These are phyloP conservation scores for Syrista parreyssii DNA, from an alignment of 2,888 invertebrate genomes.

Conservation along the genomic window DNA sequence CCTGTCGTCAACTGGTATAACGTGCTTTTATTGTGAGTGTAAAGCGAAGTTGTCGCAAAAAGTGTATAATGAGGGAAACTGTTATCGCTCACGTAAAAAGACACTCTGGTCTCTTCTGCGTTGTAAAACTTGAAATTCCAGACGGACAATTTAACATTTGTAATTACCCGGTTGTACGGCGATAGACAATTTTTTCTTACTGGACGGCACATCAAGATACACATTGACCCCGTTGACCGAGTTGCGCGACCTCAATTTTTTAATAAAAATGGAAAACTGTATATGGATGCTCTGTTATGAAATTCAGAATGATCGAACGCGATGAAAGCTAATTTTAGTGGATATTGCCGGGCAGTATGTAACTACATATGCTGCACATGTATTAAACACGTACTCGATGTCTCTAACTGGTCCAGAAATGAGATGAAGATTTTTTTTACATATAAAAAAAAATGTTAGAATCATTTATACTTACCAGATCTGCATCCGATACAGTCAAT, in stretches of 20 bases:
- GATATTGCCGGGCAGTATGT: not conserved
- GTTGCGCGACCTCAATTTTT: not conserved
- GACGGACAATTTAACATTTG: not conserved
- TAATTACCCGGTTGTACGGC: not conserved
- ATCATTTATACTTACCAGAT: constrained; percentile 76
- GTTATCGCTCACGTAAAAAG: not conserved
- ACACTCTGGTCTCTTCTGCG: not conserved
- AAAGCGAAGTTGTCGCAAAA: not conserved
- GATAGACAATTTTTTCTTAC: not conserved
- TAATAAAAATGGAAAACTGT: not conserved
- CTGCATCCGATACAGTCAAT: constrained; percentile 84
- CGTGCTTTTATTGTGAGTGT: not conserved
- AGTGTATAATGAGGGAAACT: not conserved
- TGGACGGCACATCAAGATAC: not conserved
- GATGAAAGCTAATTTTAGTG: not conserved
- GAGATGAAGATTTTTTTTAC: too few species aligned
- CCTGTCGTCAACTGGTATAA: not conserved
- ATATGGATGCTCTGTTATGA: not conserved
- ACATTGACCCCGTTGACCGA: not conserved
- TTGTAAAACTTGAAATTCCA: not conserved
- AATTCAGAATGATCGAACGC: not conserved
- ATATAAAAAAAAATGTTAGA: too few species aligned
- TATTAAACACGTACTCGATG: not conserved
- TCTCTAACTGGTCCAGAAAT: not conserved
- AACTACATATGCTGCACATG: too few species aligned